phyloP scores from a whole-genome alignment of 2,113 vertebrate species.

The Murina feae region DNA sequence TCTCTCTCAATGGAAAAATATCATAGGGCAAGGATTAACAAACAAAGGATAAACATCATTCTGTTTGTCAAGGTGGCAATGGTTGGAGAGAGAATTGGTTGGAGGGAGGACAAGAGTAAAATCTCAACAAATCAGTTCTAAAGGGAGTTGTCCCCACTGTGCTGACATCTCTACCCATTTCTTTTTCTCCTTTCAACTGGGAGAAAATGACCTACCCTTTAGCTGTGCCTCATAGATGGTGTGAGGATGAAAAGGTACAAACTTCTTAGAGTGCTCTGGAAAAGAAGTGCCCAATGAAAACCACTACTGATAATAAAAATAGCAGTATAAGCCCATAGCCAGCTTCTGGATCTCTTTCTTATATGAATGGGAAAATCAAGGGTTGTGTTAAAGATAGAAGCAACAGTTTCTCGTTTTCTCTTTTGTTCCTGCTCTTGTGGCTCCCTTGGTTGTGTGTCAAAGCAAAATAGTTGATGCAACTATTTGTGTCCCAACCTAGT shows the following conservation, averaged over 20 bases:
- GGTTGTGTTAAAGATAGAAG: conserved; percentile 35
- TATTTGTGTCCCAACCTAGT: neutral
- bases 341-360: conserved; percentile 57
- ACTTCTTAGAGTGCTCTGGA: conserved; percentile 20
- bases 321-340: conserved; percentile 41
- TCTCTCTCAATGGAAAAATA: too few species aligned
- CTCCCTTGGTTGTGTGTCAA: conserved; percentile 9
- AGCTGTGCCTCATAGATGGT: conserved; percentile 31
- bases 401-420: conserved; percentile 41
- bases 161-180: conserved; percentile 3
- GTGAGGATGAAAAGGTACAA: conserved; percentile 46
- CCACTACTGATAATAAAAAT: conserved; percentile 64
- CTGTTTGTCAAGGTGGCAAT: neutral
- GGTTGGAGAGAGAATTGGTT: neutral
- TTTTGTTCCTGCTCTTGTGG: conserved; percentile 38
- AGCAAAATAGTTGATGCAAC: neutral
- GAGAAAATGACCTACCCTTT: conserved; percentile 49
- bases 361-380: conserved; percentile 64
- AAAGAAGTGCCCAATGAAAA: conserved; percentile 57
- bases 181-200: conserved; percentile 34
- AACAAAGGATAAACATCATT: neutral
- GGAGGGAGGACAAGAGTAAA: neutral
- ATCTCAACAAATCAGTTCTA: neutral
- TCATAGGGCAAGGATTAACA: too few species aligned
- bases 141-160: neutral